phyloP scores from a whole-genome alignment of 2,888 invertebrate species.

The Drosophila stalkeri region DNA sequence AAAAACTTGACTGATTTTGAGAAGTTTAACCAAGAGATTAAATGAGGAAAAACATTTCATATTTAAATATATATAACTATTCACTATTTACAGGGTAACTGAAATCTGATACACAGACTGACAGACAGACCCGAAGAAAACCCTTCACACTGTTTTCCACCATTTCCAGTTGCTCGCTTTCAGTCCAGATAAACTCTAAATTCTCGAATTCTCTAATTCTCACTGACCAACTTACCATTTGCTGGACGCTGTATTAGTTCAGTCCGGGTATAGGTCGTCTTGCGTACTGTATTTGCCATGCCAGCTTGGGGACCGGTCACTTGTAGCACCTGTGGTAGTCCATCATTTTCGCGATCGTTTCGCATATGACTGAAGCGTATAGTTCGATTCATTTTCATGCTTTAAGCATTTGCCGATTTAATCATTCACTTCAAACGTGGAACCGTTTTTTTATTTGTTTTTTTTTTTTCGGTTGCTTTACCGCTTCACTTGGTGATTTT shows the following conservation, averaged over 20 bases:
- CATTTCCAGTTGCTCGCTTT: background rate
- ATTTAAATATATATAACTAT: too few species aligned
- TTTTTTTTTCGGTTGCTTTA: background rate
- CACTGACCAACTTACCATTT: constrained; percentile 14
- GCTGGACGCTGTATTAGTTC: constrained; percentile 41
- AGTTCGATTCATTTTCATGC: constrained; percentile 47
- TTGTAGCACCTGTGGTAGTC: constrained; percentile 41
- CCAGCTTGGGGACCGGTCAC: background rate
- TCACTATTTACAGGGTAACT: background rate
- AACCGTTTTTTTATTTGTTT: background rate
- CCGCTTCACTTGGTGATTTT: constrained; percentile 12
- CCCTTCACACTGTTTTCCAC: background rate
- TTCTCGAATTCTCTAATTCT: background rate
- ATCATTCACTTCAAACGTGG: background rate
- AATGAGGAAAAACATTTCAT: background rate
- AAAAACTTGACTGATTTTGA: too few species aligned
- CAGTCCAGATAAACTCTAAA: background rate
- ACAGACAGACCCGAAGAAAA: background rate
- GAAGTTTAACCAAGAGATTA: too few species aligned
- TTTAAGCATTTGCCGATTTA: background rate
- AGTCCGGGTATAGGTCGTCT: constrained; percentile 35
- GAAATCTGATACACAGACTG: background rate
- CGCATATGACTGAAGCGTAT: constrained; percentile 34
- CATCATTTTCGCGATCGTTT: constrained; percentile 41
- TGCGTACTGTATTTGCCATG: constrained; percentile 26